phyloP scores from a whole-genome alignment of 2,888 invertebrate genomes.

The Priocnemis perturbator region DNA sequence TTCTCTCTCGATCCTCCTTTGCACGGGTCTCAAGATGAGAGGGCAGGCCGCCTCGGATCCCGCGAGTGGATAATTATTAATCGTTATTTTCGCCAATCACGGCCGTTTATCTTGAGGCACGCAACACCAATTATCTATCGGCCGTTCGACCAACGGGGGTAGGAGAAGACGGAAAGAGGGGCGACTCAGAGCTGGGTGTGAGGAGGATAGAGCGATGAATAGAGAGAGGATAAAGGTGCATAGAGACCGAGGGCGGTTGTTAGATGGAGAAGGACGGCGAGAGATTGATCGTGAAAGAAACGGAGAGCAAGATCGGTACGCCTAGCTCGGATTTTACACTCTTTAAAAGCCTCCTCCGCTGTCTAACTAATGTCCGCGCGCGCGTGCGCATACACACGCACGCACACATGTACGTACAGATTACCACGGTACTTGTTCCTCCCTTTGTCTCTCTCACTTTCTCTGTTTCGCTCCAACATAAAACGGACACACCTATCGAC shows the following conservation, averaged over 20 bases:
- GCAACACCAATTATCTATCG: constrained; percentile 73
- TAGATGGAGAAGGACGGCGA: constrained; percentile 28
- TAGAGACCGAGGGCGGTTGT: constrained; percentile 28
- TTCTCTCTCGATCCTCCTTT: constrained; percentile 33
- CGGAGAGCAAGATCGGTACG: constrained; percentile 25
- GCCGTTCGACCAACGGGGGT: constrained; percentile 49
- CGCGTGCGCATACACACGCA: constrained; percentile 13
- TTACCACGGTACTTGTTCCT: background rate
- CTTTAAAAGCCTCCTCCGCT: constrained; percentile 22
- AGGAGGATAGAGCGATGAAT: constrained; percentile 23
- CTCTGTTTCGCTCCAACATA: background rate
- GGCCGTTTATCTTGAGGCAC: constrained; percentile 72
- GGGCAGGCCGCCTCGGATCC: constrained; percentile 66
- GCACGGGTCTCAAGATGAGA: constrained; percentile 59
- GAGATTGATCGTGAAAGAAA: constrained; percentile 34
- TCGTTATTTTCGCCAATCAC: constrained; percentile 74
- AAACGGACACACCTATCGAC: too few relatives aligned
- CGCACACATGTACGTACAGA: background rate
- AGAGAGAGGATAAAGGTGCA: constrained; percentile 17
- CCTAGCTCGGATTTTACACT: constrained; percentile 48
- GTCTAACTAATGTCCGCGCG: constrained; percentile 5
- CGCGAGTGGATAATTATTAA: constrained; percentile 73
- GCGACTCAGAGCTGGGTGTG: constrained; percentile 26
- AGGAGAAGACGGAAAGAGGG: constrained; percentile 25
- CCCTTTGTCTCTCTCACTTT: background rate